Evolutionary conservation across 2,113 vertebrate genomes (phyloP).

Genomic region (Malurus elegans): DNA sequence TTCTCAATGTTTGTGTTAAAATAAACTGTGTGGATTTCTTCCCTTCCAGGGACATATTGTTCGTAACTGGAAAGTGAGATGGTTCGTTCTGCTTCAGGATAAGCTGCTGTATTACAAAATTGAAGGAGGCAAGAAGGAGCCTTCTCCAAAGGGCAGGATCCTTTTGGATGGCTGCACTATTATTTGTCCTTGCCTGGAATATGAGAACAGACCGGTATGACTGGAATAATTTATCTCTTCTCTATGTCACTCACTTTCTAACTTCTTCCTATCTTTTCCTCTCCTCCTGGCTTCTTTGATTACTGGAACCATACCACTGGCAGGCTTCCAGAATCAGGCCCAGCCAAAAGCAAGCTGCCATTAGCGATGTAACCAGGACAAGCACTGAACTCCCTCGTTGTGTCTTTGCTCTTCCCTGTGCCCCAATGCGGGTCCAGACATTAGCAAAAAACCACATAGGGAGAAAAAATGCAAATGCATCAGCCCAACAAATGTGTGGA

Average conservation of each 20-base stretch:
- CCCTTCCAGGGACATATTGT: slow-evolving; percentile 87
- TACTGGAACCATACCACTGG: neutral
- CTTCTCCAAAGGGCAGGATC: slow-evolving; percentile 84
- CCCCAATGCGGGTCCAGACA: neutral
- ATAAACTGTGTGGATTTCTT: neutral
- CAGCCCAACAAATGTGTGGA: neutral
- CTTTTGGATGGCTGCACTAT: slow-evolving; percentile 83
- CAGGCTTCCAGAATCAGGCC: neutral
- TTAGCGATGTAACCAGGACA: neutral
- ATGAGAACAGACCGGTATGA: slow-evolving; percentile 87
- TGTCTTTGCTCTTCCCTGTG: neutral
- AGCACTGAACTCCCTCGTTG: neutral
- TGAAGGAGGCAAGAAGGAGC: slow-evolving; percentile 81
- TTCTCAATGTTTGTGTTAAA: neutral
- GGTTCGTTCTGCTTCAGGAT: slow-evolving; percentile 88
- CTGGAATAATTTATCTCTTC: neutral
- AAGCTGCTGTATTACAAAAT: slow-evolving; percentile 92
- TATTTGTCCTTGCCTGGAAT: slow-evolving; percentile 89
- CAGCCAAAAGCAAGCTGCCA: neutral
- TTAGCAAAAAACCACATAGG: neutral
- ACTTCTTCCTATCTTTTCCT: neutral
- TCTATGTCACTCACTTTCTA: neutral
- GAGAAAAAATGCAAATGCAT: neutral
- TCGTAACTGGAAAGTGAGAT: slow-evolving; percentile 93
- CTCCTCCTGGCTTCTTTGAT: neutral